Evolutionary conservation across 2,888 invertebrate species (phyloP).

Genomic region (Caenorhabditis virilis): DNA sequence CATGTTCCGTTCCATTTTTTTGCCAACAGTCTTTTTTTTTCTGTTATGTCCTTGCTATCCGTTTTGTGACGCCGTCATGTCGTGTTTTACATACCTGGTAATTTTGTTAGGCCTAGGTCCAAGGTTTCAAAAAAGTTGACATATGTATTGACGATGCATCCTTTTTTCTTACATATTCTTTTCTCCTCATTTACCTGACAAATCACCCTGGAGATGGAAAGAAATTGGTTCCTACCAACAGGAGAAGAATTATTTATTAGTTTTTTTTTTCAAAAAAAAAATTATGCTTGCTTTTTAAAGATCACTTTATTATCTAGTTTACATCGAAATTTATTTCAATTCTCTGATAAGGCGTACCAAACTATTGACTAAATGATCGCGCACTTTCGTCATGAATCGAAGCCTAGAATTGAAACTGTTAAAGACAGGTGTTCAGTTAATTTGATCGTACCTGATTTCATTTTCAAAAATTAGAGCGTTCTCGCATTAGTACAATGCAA

Average conservation of each 20-base stretch:
- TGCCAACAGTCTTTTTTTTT: not conserved
- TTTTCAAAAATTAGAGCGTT: too few relatives aligned
- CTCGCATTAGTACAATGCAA: too few relatives aligned
- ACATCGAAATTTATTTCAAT: not conserved
- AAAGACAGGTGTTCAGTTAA: too few relatives aligned
- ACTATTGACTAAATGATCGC: not conserved
- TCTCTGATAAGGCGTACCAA: too few relatives aligned
- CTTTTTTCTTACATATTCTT: not conserved
- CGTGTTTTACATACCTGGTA: too few relatives aligned
- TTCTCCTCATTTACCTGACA: not conserved
- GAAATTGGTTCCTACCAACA: too few relatives aligned
- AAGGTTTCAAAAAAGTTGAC: too few relatives aligned
- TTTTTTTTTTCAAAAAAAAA: not conserved
- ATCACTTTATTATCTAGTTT: not conserved
- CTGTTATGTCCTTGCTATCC: not conserved
- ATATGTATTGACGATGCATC: not conserved
- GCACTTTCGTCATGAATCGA: not conserved
- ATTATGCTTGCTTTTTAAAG: not conserved
- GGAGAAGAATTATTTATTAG: too few relatives aligned
- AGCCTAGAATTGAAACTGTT: too few relatives aligned
- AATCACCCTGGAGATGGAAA: slow-evolving; percentile 5
- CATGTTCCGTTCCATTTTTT: slow-evolving; percentile 17
- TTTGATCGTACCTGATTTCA: too few relatives aligned
- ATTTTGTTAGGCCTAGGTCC: slow-evolving; percentile 5
- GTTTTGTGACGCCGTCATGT: too few relatives aligned